A percentile compares a stretch with the other conserved stretches of the same genome.
These are phyloP conservation scores for Leucozona laternaria DNA, from an alignment of 2,888 invertebrate genomes.

Conservation along the genomic window DNA sequence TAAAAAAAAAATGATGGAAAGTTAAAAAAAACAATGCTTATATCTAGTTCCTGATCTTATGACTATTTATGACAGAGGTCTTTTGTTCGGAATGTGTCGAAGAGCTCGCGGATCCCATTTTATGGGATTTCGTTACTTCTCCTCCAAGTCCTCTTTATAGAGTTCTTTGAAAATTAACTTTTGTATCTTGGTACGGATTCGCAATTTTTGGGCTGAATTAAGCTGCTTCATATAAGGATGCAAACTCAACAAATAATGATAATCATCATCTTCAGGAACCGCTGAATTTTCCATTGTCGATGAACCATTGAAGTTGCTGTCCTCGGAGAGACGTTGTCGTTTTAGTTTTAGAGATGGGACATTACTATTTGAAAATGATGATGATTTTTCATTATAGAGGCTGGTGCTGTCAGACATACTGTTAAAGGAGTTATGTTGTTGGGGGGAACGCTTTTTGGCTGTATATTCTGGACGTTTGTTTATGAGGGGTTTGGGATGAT, in stretches of 20 bases:
- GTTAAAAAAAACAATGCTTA: constrained; percentile 33
- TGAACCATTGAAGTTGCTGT: constrained; percentile 83
- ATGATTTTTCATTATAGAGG: constrained; percentile 75
- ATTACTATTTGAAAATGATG: constrained; percentile 77
- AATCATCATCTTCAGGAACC: constrained; percentile 83
- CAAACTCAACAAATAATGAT: constrained; percentile 82
- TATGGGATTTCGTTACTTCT: constrained; percentile 78
- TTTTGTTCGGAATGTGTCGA: constrained; percentile 43
- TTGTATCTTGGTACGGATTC: constrained; percentile 83
- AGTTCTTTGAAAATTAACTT: constrained; percentile 83
- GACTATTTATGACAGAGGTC: constrained; percentile 52
- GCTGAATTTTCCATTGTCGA: constrained; percentile 81
- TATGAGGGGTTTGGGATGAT: constrained; percentile 45
- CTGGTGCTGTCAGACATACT: constrained; percentile 54
- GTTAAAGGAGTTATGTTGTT: constrained; percentile 57
- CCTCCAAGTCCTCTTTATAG: constrained; percentile 83
- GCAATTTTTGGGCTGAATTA: constrained; percentile 82
- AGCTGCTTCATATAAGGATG: constrained; percentile 83
- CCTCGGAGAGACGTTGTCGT: constrained; percentile 81
- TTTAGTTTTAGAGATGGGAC: constrained; percentile 82
- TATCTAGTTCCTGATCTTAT: constrained; percentile 72
- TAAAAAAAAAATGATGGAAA: background rate
- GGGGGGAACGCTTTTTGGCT: constrained; percentile 52
- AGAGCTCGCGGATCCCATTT: background rate
- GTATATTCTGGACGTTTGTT: constrained; percentile 46